Evolutionary conservation across 1,140 invertebrate species (phyloP).

Genomic region (Charaxes varanes): DNA sequence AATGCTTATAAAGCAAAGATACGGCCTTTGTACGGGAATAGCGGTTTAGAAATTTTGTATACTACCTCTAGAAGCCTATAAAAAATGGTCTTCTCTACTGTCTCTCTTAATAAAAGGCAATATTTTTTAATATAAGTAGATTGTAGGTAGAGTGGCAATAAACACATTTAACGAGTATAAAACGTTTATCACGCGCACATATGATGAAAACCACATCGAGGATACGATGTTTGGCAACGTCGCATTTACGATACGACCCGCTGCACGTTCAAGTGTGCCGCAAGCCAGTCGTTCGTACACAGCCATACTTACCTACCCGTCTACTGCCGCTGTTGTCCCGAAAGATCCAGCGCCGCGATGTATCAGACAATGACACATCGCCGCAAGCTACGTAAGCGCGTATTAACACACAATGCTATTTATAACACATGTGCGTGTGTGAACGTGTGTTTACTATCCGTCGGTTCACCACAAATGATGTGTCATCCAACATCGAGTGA

Average conservation of each 20-base stretch:
- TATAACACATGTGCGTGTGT: slow-evolving; percentile 55
- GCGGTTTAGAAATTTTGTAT: background rate
- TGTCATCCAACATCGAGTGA: slow-evolving; percentile 62
- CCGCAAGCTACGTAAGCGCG: slow-evolving; percentile 51
- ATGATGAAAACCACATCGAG: slow-evolving; percentile 29
- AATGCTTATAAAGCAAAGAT: no score
- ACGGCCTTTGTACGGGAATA: background rate
- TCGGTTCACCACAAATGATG: slow-evolving; percentile 53
- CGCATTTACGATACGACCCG: slow-evolving; percentile 32
- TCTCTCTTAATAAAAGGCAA: no score
- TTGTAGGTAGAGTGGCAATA: no score
- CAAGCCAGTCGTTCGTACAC: slow-evolving; percentile 17
- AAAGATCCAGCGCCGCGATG: slow-evolving; percentile 28
- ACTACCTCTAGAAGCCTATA: no score
- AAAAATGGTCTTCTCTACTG: no score
- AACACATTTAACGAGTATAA: slow-evolving; percentile 1
- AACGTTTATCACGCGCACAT: slow-evolving; percentile 19
- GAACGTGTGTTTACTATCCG: slow-evolving; percentile 64
- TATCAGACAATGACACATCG: slow-evolving; percentile 50
- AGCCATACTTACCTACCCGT: slow-evolving; percentile 39
- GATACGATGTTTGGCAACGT: slow-evolving; percentile 49
- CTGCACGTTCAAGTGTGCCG: slow-evolving; percentile 37
- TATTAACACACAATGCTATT: slow-evolving; percentile 64
- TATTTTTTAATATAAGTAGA: no score
- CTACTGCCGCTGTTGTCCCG: slow-evolving; percentile 33